Evolutionary conservation across 2,888 invertebrate genomes (phyloP), one percentile per base, ranked within the genome.

Genomic region (Stenchaetothrips biformis): DNA sequence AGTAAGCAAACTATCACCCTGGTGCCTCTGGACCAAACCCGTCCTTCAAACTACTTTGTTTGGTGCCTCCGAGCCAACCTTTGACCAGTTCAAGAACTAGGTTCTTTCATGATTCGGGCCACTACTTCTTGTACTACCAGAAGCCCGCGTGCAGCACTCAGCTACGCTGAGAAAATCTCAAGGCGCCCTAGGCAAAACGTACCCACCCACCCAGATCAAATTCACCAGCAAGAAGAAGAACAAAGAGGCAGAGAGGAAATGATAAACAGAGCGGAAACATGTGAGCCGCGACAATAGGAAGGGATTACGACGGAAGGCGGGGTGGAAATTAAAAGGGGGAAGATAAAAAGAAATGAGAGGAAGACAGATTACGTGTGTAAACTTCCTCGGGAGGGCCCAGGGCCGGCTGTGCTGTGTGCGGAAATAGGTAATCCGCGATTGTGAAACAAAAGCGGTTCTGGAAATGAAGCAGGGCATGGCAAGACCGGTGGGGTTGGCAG

Each of bases 341-440:
- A 74, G 67, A 74, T 21, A 74, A 25, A 74, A 74, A 74, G 21
- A 9, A 74, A 74, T 74, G 67, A 74, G 67, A 74, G 67, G 9
- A 74, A 74, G 67, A 74, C 67, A 74, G 67, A 74, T 74, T 74
- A 74, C 25, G 67, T 74, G 67, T 74, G 67, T 74, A 74, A 74
- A 74, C 67, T 74, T 74, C 67, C 67, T 25, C 67, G 53, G 9
- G 6, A 53, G 13, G 53, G 13, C 1, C 21, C 7, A 25, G 25
- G 25, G 11, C 67, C 21, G 21, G 25, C 53, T 4, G 37, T 37
- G 37, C 37, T 37, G 37, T 4, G 37, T 37, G 37, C 59, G 59
- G 18, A 59, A 59, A 59, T 6, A 13, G 13, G 59, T 13, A 59
- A 59, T 7, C 59, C 59, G 37, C 37, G 37, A 37, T 37, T 37